Evolutionary conservation across 2,888 invertebrate species (phyloP), one percentile per base, ranked within the genome.

Genomic region (Dasysyrphus albostriatus): DNA sequence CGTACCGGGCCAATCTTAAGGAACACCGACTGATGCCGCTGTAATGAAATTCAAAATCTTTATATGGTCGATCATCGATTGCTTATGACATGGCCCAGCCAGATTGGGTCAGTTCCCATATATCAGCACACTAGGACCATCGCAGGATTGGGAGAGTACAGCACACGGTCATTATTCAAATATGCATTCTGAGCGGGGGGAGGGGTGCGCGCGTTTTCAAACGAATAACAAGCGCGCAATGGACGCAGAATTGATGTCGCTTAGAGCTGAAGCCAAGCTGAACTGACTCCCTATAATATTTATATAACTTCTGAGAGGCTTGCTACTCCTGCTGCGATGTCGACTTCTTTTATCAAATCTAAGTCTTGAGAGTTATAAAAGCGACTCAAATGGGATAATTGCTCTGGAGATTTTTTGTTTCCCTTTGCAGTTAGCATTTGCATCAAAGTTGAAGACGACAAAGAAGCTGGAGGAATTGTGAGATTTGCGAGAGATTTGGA

Each of bases 61-160:
- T 87, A 83, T 87, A 87, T 87, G 87, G 87, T 47, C 79, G 87
- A 87, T 87, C 87, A 87, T 87, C 87, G 87, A 87, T 83, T 87
- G 87, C 87, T 87, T 87, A 87, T 87, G 87, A 87, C 87, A 87
- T 79, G 87, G 79, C 75, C 83, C 87, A 70, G 54, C 87, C 78
- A 83, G 87, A 87, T 87, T 87, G 87, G 87, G 87, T 87, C 87
- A 87, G 78, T 87, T 87, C 87, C 87, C 87, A 87, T 87, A 83
- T 83, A 87, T 83, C 83, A 84, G 67, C 75, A 58, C 16, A 69
- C 65, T 24, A 51, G 24, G 29, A 54, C 29, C 44, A 49, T 29
- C 51, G 8, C 39, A 24, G 47, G 47, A 76, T 39, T 16, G 56
- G 34, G 24, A 69, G 74, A 49, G 83, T 54, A 83, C 79, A 69